Evolutionary conservation across 2,113 vertebrate genomes (phyloP).

Genomic region (human): DNA sequence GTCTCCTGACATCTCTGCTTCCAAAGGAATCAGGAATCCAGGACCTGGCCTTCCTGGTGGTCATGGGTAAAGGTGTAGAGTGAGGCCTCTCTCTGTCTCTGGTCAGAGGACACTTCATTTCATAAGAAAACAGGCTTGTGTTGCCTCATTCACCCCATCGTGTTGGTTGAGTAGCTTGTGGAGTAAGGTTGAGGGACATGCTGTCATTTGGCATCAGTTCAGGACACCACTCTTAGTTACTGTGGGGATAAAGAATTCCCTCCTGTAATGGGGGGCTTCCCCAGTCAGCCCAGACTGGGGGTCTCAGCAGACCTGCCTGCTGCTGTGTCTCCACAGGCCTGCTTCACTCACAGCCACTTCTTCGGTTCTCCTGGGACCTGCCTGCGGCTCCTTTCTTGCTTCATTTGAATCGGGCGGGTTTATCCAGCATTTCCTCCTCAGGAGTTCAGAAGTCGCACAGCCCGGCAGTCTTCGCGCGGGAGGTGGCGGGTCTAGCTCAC

Average conservation of each 20-base stretch:
- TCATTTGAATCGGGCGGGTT: rapidly evolving
- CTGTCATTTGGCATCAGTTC: too few species aligned
- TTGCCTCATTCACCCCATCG: rapidly evolving
- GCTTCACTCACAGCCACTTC: rapidly evolving
- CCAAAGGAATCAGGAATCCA: not conserved
- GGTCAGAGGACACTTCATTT: not conserved
- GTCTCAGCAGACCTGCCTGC: not conserved
- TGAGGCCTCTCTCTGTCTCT: not conserved
- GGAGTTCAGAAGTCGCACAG: not conserved
- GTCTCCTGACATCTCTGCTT: not conserved
- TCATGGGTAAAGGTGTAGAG: not conserved
- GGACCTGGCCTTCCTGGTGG: not conserved
- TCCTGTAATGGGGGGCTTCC: not conserved
- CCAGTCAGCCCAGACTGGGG: rapidly evolving
- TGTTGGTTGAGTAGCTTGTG: not conserved
- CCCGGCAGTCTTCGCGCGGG: rapidly evolving
- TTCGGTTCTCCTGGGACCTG: rapidly evolving
- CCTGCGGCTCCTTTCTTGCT: not conserved
- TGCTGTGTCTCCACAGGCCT: not conserved
- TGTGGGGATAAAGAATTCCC: not conserved
- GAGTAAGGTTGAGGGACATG: not conserved
- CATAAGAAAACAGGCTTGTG: too few species aligned
- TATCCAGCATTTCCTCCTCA: not conserved
- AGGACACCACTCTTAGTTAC: too few species aligned
- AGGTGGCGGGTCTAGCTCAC: too few species aligned